These are phyloP conservation scores for Rutpela maculata DNA, from an alignment of 2,888 invertebrate species.

Conservation along the genomic window DNA sequence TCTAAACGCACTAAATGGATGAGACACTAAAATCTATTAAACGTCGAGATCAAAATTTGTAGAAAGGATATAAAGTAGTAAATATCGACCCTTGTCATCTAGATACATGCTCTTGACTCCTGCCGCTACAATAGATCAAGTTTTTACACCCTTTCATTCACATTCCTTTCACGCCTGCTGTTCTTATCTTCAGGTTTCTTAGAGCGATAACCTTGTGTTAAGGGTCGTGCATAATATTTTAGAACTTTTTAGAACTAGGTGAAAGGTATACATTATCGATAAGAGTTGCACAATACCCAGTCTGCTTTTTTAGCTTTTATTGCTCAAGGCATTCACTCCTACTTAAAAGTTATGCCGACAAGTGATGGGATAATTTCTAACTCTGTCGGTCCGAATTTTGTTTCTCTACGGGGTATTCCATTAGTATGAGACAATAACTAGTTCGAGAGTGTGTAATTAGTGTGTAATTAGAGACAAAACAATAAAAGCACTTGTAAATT, in stretches of 20 bases:
- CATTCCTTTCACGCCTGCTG: neutral
- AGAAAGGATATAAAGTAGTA: neutral
- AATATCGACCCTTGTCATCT: conserved; percentile 5
- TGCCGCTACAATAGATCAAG: neutral
- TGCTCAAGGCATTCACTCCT: too few species aligned
- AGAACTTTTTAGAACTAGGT: neutral
- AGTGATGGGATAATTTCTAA: too few species aligned
- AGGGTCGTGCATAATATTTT: neutral
- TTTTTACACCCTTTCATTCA: conserved; percentile 4
- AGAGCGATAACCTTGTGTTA: neutral
- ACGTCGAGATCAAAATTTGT: neutral
- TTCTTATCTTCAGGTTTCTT: neutral
- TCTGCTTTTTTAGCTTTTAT: too few species aligned
- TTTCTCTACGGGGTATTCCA: too few species aligned
- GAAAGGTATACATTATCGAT: neutral
- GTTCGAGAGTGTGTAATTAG: too few species aligned
- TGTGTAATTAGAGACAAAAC: too few species aligned
- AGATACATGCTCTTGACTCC: neutral
- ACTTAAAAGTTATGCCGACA: too few species aligned
- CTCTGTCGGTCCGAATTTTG: too few species aligned
- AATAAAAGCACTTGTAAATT: too few species aligned
- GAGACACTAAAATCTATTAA: neutral
- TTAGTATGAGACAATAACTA: too few species aligned
- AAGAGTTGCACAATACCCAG: neutral
- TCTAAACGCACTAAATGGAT: too few species aligned